Conservation (phyloP, 2,113 vertebrate species). For the Acanthochromis polyacanthus region DNA sequence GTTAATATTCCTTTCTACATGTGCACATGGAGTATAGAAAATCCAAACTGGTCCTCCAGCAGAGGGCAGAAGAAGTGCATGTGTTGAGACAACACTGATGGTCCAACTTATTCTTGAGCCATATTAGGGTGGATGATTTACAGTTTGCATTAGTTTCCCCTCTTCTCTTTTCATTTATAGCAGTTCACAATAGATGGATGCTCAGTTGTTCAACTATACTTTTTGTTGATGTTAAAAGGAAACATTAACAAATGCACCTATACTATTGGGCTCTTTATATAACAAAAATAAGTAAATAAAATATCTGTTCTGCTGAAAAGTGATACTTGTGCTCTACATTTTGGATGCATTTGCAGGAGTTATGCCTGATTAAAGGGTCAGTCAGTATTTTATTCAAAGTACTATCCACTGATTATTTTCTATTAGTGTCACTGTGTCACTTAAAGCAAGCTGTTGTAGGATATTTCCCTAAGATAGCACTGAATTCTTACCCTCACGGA, state of each 20-base stretch:
- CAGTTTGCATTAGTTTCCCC: neutral
- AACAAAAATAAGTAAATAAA: slow-evolving; percentile 1
- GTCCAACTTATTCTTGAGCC: slow-evolving; percentile 24
- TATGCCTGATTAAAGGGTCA: slow-evolving; percentile 13
- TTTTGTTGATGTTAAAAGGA: slow-evolving; percentile 9
- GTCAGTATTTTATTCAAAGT: slow-evolving; percentile 40
- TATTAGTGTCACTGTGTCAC: neutral
- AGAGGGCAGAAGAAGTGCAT: slow-evolving; percentile 27
- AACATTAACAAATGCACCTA: slow-evolving; percentile 8
- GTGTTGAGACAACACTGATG: neutral
- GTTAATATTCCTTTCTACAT: neutral
- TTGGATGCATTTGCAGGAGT: slow-evolving; percentile 7
- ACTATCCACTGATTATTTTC: slow-evolving; percentile 15
- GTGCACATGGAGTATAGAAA: neutral
- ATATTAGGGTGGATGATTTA: neutral
- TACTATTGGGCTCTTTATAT: neutral
- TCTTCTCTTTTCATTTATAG: slow-evolving; percentile 1
- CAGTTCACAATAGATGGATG: slow-evolving; percentile 3
- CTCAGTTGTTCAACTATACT: neutral
- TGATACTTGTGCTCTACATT: neutral
- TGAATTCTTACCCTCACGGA: neutral
- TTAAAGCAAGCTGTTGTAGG: neutral
- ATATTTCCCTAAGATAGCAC: neutral
- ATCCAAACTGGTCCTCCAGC: slow-evolving; percentile 16
- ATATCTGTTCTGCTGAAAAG: neutral